Evolutionary conservation across 2,888 invertebrate genomes (phyloP).

Genomic region (Yponomeuta sedellus): DNA sequence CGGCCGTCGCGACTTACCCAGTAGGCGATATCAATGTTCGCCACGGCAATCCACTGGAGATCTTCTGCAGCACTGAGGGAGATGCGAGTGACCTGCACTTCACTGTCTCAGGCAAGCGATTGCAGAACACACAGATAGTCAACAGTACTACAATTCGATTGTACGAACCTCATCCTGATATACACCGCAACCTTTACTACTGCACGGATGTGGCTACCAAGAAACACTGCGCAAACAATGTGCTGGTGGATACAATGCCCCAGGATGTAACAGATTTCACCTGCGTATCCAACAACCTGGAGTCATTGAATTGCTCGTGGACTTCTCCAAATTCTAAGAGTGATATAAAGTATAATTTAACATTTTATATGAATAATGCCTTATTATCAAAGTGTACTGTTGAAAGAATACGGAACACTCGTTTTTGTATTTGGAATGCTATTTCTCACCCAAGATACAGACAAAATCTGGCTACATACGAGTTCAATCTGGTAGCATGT

Average conservation of each 20-base stretch:
- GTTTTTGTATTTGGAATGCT: constrained; percentile 49
- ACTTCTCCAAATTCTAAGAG: constrained; percentile 54
- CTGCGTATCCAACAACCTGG: constrained; percentile 85
- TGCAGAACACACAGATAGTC: constrained; percentile 55
- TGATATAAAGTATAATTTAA: constrained; percentile 1
- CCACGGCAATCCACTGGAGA: constrained; percentile 78
- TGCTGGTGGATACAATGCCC: constrained; percentile 75
- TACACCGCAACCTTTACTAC: constrained; percentile 69
- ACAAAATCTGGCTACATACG: constrained; percentile 62
- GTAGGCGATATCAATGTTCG: constrained; percentile 74
- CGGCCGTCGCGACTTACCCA: constrained; percentile 64
- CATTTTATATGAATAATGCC: constrained; percentile 1
- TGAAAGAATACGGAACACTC: constrained; percentile 22
- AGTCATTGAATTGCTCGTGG: constrained; percentile 86
- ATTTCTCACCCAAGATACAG: constrained; percentile 58
- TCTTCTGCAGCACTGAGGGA: constrained; percentile 78
- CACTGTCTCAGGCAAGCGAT: constrained; percentile 10
- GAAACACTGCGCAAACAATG: constrained; percentile 45
- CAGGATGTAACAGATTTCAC: constrained; percentile 79
- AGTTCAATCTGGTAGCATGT: constrained; percentile 75
- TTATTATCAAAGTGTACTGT: constrained; percentile 18
- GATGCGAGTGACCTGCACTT: constrained; percentile 66
- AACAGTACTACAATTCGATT: constrained; percentile 80
- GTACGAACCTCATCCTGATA: constrained; percentile 71
- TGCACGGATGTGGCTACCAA: constrained; percentile 61